Percentiles rank a stretch among this genome's conserved stretches.
phyloP scores from a whole-genome alignment of 2,888 invertebrate species.

The Lysandra coridon region DNA sequence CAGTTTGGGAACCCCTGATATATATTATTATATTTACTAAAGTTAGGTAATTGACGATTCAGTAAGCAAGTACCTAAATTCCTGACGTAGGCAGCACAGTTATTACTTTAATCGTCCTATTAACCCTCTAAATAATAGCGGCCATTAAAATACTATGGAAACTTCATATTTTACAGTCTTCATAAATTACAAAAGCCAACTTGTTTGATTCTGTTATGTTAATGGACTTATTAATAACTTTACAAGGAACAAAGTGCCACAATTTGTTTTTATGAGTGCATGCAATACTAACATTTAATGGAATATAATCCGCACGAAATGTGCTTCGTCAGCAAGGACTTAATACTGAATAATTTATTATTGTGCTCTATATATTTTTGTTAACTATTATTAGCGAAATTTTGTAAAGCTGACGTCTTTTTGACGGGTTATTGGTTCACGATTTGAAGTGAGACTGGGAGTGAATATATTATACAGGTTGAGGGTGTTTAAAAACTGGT shows the following conservation, averaged over 20 bases:
- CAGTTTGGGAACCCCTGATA: too few species aligned
- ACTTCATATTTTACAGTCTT: conserved; percentile 14
- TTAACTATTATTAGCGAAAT: too few species aligned
- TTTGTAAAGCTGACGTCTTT: too few species aligned
- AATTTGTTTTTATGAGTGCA: conserved; percentile 25
- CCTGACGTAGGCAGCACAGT: background rate
- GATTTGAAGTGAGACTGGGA: too few species aligned
- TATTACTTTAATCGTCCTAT: conserved; percentile 19
- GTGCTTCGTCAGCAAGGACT: too few species aligned
- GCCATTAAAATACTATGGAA: conserved; percentile 4
- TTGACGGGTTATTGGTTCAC: too few species aligned
- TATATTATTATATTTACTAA: background rate
- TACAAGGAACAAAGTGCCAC: conserved; percentile 12
- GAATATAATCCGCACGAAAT: conserved; percentile 2
- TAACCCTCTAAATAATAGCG: background rate
- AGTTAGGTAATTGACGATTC: background rate
- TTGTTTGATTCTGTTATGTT: conserved; percentile 27
- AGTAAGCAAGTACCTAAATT: background rate
- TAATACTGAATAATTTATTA: too few species aligned
- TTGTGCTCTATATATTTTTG: too few species aligned
- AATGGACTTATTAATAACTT: conserved; percentile 26
- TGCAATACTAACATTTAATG: conserved; percentile 21
- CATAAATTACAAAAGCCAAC: conserved; percentile 12
- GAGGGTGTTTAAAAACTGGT: too few species aligned
- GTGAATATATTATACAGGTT: too few species aligned